Base-by-base conservation (phyloP, 2,888 invertebrate genomes). In the Allygus modestus region DNA sequence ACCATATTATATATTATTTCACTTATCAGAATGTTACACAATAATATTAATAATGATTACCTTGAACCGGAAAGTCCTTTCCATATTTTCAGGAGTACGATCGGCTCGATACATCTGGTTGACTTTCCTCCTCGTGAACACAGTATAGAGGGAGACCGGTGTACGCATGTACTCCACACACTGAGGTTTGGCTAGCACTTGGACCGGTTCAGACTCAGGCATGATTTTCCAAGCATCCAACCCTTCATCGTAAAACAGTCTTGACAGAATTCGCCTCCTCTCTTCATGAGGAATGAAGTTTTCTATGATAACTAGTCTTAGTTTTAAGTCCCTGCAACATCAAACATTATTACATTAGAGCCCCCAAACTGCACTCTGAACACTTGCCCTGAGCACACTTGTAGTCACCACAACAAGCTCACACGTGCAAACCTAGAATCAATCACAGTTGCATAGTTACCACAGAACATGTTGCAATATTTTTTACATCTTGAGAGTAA, bases 271-370 rank as follows among this genome's bases (percentile, higher is more conserved):
- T 86, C 95, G 94, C 65, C 93, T 93, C 89, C 95, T 95, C 85
- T 96, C 96, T 89, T 96, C 96, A 0, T 93, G 93, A 11, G 97
- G 97, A 89, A 98, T 96, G 91, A 98, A 98, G 90, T 97, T 97
- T 89, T 97, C 97, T 87, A 97, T 96, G 81, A 97, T 94, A 46
- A 97, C 92, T 89, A 95, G 95, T 90, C 97, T 96, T 85, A 98
- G 93, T 89, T 98, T 96, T 87, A 99, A 92, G 90, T 98, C 98
- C 91, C 84, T 84, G 65, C 15, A 81, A 81, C 71, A 20, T 11
- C n/a, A n/a, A n/a, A 51, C 51, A 51, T 51, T 51, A n/a, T 51
- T 51, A 51, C 37, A 37, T n/a, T n/a, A n/a, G n/a, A n/a, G n/a
- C n/a, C n/a, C n/a, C n/a, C n/a, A n/a, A n/a, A n/a, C n/a, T n/a